Evolutionary conservation across 2,888 invertebrate genomes (phyloP).

Genomic region (Odontocolon sp.): DNA sequence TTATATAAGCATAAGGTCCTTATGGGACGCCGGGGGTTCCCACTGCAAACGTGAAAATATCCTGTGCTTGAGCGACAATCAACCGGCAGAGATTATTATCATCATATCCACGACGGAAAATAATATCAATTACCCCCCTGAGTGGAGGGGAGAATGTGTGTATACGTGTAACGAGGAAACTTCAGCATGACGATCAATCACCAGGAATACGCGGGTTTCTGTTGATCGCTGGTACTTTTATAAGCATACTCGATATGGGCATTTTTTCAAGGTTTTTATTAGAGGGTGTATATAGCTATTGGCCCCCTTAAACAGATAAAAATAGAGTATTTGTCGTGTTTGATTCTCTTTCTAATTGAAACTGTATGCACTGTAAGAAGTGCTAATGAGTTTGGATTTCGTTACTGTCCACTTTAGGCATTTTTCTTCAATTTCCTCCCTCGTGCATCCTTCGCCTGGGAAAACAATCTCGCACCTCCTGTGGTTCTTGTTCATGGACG

Average conservation of each 20-base stretch:
- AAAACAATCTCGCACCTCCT: slow-evolving; percentile 61
- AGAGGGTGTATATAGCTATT: too few species aligned
- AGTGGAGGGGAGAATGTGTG: slow-evolving; percentile 20
- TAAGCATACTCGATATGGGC: too few species aligned
- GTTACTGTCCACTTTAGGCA: too few species aligned
- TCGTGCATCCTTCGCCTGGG: slow-evolving; percentile 57
- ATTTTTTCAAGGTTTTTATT: too few species aligned
- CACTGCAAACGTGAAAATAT: slow-evolving; percentile 24
- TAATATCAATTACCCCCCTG: slow-evolving; percentile 39
- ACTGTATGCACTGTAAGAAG: slow-evolving; percentile 7
- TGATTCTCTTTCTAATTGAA: slow-evolving; percentile 12
- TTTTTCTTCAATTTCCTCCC: slow-evolving; percentile 63
- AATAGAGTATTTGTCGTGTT: too few species aligned
- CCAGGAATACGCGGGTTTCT: not conserved
- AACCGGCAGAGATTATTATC: slow-evolving; percentile 36
- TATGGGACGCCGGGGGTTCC: slow-evolving; percentile 26
- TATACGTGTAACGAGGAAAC: slow-evolving; percentile 41
- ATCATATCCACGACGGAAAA: slow-evolving; percentile 34
- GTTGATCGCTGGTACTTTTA: not conserved
- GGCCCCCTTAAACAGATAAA: too few species aligned
- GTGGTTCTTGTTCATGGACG: slow-evolving; percentile 54
- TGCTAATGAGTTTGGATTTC: too few species aligned
- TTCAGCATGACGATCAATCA: slow-evolving; percentile 46
- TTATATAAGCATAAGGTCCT: slow-evolving; percentile 29
- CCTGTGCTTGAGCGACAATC: slow-evolving; percentile 17